A percentile compares a stretch with the other conserved stretches of the same genome.
Conservation (phyloP, 2,797 vertebrate species). For the Ptychobarbus kaznakovi region DNA sequence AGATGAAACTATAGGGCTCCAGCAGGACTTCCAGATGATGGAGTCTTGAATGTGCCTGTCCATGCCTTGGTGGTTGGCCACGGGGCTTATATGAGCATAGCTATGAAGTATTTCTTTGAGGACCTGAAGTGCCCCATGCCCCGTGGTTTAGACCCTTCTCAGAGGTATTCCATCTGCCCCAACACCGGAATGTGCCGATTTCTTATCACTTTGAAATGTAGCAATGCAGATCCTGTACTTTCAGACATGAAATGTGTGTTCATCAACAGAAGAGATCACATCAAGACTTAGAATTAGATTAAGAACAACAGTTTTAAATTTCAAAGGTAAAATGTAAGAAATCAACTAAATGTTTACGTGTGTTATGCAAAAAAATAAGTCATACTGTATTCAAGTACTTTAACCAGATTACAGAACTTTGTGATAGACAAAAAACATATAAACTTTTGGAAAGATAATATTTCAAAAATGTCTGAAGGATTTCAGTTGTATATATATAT, state of each 20-base stretch:
- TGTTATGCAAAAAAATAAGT: not conserved
- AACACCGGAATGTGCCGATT: conserved; percentile 92
- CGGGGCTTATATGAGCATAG: conserved; percentile 87
- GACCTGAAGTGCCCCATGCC: conserved; percentile 83
- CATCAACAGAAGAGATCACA: conserved; percentile 84
- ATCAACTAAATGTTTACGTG: conserved; percentile 21
- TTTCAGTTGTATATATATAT: not conserved
- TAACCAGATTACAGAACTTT: not conserved
- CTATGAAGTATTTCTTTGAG: conserved; percentile 85
- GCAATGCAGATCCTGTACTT: conserved; percentile 60
- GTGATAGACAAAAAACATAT: not conserved
- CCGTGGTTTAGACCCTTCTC: conserved; percentile 70
- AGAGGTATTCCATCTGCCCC: conserved; percentile 84
- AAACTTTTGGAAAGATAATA: not conserved
- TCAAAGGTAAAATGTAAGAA: not conserved
- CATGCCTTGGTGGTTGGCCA: conserved; percentile 89
- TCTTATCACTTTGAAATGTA: conserved; percentile 74
- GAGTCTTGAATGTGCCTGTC: conserved; percentile 66
- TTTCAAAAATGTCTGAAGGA: not conserved
- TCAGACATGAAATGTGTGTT: conserved; percentile 81
- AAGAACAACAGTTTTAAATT: not conserved
- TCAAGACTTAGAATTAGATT: conserved; percentile 58
- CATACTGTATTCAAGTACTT: conserved; percentile 15
- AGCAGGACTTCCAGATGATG: conserved; percentile 58
- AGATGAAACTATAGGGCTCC: conserved; percentile 56